Evolutionary conservation across 2,888 invertebrate genomes (phyloP), one percentile per base, ranked within the genome.

Genomic region (Thera britannica): DNA sequence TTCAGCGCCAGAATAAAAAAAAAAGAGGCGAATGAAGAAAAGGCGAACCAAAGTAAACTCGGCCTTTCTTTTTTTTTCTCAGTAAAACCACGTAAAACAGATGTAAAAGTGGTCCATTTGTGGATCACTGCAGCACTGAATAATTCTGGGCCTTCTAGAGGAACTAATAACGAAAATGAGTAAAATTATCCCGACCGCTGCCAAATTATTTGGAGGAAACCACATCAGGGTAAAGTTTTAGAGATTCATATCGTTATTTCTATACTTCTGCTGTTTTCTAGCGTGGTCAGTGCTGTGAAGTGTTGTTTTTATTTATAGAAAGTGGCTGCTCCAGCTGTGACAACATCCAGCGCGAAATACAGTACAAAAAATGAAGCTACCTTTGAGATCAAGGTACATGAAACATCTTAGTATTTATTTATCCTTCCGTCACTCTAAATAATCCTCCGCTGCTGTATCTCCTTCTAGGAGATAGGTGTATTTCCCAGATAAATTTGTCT

Each of bases 361-460:
- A 92, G 92, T 78, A 89, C 91, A 74, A 95, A 94, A 72, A 94
- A 94, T 6, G 96, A 96, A 84, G 95, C 95, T 5, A 89, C 90
- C 9, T 96, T 95, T 79, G 95, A 96, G 86, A 94, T 95, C 8
- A 93, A 95, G 92, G 95, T 95, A 83, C 23, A 23, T 72, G 38
- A 23, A 38, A 64, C 34, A 38, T 46, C 54, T 52, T 11, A 1
- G 5, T n/a, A 2, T 9, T n/a, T 35, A 11, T 56, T 11, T 62
- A 51, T 52, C 48, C 9, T 8, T 2, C 48, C 51, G 7, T 59
- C 2, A 9, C 8, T n/a, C n/a, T 46, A 38, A 23, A 38, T 8
- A 1, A 34, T 23, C 54, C 36, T 3, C 35, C 58, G 3, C n/a
- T 11, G 34, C 38, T 23, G 36, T 8, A 48, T n/a, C 57, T 62